Evolutionary conservation across 2,797 vertebrate genomes (phyloP), one percentile per base, ranked within the genome.

Genomic region (Ceyx erithaca): DNA sequence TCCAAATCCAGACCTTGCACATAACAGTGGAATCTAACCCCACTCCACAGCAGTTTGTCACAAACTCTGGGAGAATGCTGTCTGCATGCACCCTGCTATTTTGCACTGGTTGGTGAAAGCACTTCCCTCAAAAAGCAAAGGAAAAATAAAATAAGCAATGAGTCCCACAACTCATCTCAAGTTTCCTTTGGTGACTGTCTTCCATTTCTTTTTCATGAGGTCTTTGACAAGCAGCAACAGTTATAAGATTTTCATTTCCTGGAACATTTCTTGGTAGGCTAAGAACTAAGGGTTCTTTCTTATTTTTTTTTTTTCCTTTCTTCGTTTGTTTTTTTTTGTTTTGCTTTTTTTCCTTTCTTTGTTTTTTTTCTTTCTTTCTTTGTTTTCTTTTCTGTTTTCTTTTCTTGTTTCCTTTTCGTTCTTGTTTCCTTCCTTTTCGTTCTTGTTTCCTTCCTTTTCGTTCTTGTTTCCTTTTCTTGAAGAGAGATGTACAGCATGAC

Each of bases 231-330:
- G 57, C 28, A 75, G 57, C 82, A 71, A 86, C 91, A 81, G 52
- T 94, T 93, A 94, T 57, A 94, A 71, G 90, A 83, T 80, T 95
- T 94, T 97, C 72, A 93, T 96, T 95, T 96, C 89, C 87, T 92
- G 83, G 45, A 88, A 78, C 23, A 81, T 62, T 92, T 79, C 79
- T 88, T 94, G 49, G 67, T 45, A 68, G 66, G 21, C 17, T 68
- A 92, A 89, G 31, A 92, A 33, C 33, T 80, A 69, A 76, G 26
- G 1, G 6, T 8, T 63, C 13, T 61, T 10, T 2, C 3, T 35
- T 25, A 21, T 10, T 4, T n/a, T 25, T 10, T 4, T 33, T 9
- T 9, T 8, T 40, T 40, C 25, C 20, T n/a, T 49, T 7, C 16
- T 13, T 51, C 20, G 7, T 20, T 61, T 33, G 33, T 33, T 5